Conservation (phyloP, 2,113 vertebrate genomes). For the Lasiurus cinereus region DNA sequence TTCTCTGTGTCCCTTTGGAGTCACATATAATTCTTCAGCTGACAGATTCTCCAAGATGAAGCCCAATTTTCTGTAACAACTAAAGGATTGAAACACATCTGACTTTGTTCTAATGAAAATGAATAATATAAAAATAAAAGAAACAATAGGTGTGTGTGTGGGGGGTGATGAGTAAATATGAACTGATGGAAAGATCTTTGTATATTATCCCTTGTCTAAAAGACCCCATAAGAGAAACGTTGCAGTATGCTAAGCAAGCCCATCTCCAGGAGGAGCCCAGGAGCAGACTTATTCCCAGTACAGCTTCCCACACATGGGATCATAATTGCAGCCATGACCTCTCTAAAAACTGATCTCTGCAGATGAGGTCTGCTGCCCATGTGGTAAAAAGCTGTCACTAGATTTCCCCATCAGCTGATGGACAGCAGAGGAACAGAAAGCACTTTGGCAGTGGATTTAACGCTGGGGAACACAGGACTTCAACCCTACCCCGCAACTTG, state of each 20-base stretch:
- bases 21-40: not conserved
- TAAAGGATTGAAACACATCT: conserved; percentile 23
- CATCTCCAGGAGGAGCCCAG: not conserved
- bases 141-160: not conserved
- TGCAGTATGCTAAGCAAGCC: not conserved
- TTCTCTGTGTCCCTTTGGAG: conserved; percentile 30
- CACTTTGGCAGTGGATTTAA: not conserved
- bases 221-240: not conserved
- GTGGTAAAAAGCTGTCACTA: not conserved
- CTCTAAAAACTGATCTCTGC: not conserved
- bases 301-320: not conserved
- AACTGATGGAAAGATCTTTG: not conserved
- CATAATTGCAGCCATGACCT: not conserved
- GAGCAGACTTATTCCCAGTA: not conserved
- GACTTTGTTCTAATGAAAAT: conserved; percentile 12
- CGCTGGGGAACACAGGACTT: not conserved
- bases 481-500: not conserved
- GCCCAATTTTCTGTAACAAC: not conserved
- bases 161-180: not conserved
- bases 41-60: conserved; percentile 30
- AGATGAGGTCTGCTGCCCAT: not conserved
- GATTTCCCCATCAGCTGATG: not conserved
- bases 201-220: not conserved
- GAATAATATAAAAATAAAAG: not conserved
- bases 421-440: not conserved